Percentiles rank a stretch among this genome's conserved stretches.
Conservation (phyloP, 2,797 vertebrate genomes). For the Dendrocincla fuliginosa region DNA sequence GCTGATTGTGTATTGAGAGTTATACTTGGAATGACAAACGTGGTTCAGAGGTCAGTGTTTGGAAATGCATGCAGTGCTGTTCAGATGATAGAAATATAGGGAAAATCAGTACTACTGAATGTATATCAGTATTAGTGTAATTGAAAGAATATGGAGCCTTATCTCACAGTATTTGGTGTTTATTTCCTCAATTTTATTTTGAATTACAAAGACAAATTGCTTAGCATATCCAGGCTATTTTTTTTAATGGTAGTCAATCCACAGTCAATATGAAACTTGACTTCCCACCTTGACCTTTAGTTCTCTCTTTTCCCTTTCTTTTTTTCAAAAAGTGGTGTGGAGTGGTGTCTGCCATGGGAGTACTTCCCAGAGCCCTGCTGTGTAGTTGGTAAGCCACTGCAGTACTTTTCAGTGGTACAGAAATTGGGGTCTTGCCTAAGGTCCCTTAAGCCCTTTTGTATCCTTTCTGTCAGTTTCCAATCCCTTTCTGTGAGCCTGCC, state of each 20-base stretch:
- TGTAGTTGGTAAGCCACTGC: background rate
- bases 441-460: background rate
- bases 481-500: background rate
- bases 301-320: background rate
- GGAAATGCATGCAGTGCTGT: conserved; percentile 22
- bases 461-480: background rate
- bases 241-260: background rate
- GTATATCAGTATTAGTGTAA: background rate
- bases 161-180: background rate
- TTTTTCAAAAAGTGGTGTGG: background rate
- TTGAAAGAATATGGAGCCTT: background rate
- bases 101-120: conserved; percentile 12
- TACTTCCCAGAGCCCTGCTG: background rate
- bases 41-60: background rate
- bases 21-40: conserved; percentile 7
- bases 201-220: conserved; percentile 29
- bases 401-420: background rate
- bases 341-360: background rate
- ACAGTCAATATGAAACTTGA: background rate
- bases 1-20: background rate
- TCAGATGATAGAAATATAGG: background rate
- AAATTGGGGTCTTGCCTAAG: conserved; percentile 3
- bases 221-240: background rate
- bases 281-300: background rate
- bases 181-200: conserved; percentile 11